A percentile compares a stretch with the other conserved stretches of the same genome.
These are phyloP conservation scores for Neofelis nebulosa DNA, from an alignment of 2,113 vertebrate genomes.

Conservation along the genomic window DNA sequence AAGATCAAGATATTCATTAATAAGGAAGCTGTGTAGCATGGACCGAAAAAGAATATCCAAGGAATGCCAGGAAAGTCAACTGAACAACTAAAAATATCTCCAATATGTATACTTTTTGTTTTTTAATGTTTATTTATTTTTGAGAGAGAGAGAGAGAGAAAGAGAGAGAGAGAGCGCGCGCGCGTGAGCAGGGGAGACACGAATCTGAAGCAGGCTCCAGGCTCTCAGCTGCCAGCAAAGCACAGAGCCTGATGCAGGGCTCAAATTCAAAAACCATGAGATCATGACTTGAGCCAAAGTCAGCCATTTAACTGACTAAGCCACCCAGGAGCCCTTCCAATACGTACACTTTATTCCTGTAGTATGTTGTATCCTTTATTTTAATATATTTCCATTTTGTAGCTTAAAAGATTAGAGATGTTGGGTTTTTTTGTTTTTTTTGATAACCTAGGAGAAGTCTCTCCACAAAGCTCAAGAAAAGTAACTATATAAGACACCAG, in stretches of 20 bases:
- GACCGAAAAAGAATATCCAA: background rate
- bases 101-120: background rate
- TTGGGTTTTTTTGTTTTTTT: background rate
- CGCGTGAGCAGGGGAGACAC: no score
- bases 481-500: background rate
- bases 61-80: background rate
- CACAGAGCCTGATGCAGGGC: no score
- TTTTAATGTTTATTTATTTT: no score
- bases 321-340: background rate
- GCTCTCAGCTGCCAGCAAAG: no score
- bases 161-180: no score
- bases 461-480: background rate
- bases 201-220: no score
- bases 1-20: conserved; percentile 28
- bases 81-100: background rate
- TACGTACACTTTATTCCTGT: background rate
- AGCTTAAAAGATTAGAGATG: background rate
- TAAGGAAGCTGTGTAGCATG: background rate
- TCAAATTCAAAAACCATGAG: no score
- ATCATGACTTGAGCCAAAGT: no score
- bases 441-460: background rate
- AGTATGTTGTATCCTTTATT: background rate
- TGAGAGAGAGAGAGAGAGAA: no score
- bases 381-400: background rate
- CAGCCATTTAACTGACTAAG: no score